These are phyloP conservation scores for Xylocopa sonorina DNA, from an alignment of 1,140 invertebrate species.

Conservation along the genomic window DNA sequence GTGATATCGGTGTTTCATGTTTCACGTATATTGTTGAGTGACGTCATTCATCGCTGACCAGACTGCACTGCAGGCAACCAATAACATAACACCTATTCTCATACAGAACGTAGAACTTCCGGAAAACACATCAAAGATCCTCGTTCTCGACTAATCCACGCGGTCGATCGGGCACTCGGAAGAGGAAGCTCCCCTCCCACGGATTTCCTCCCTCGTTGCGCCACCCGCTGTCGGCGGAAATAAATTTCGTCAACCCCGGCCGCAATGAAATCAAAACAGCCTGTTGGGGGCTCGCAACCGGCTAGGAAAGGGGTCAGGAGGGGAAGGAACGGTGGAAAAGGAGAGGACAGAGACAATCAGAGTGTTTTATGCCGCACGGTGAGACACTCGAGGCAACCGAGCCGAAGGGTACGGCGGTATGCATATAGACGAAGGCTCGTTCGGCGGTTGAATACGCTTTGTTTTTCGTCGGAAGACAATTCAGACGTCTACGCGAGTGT, in stretches of 20 bases:
- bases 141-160: no score
- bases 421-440: constrained; percentile 41
- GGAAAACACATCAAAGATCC: no score
- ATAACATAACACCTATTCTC: no score
- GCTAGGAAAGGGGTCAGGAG: background rate
- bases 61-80: no score
- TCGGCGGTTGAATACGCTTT: constrained; percentile 58
- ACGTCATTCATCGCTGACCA: no score
- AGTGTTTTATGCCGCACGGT: constrained; percentile 29
- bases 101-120: no score
- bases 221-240: background rate
- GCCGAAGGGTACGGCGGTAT: constrained; percentile 28
- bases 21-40: no score
- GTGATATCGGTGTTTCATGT: no score
- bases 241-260: constrained; percentile 12
- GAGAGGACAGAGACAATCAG: constrained; percentile 15
- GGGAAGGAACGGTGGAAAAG: background rate
- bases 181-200: background rate
- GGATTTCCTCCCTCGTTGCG: background rate
- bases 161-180: no score
- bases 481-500: constrained; percentile 49
- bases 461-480: constrained; percentile 60
- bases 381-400: constrained; percentile 16
- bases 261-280: constrained; percentile 37
- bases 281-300: no score